These are phyloP conservation scores for Pocillopora verrucosa DNA, from an alignment of 64 coral and sea anemone species.

Conservation along the genomic window DNA sequence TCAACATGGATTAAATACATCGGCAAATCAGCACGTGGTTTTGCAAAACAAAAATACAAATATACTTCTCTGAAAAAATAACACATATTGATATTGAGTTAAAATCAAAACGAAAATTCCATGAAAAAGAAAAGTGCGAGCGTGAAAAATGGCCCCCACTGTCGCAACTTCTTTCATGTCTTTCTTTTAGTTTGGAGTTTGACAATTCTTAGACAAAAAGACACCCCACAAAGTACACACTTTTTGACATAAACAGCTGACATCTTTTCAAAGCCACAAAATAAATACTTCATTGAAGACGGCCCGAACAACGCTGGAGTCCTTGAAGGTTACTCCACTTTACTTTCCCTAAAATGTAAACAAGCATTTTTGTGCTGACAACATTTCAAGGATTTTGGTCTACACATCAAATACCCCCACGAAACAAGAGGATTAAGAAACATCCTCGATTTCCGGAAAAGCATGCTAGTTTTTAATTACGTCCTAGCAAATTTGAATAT, in stretches of 20 bases:
- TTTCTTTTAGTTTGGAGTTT: not conserved
- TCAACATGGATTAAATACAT: too few relatives aligned
- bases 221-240: not conserved
- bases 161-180: not conserved
- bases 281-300: not conserved
- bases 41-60: too few relatives aligned
- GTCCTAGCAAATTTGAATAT: not conserved
- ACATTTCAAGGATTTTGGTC: not conserved
- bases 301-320: slow-evolving; percentile 10
- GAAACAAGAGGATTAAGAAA: not conserved
- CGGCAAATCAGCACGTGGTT: too few relatives aligned
- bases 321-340: slow-evolving; percentile 7
- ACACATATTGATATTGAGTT: too few relatives aligned
- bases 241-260: not conserved
- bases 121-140: too few relatives aligned
- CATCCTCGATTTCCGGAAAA: not conserved
- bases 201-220: not conserved
- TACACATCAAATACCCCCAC: not conserved
- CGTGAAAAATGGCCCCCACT: too few relatives aligned
- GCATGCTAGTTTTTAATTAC: not conserved
- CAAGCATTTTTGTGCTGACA: slow-evolving; percentile 9
- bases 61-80: too few relatives aligned
- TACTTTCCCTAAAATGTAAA: not conserved
- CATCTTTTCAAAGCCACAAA: not conserved
- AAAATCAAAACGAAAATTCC: too few relatives aligned